phyloP scores from a whole-genome alignment of 2,888 invertebrate species.

The Leptothorax acervorum region DNA sequence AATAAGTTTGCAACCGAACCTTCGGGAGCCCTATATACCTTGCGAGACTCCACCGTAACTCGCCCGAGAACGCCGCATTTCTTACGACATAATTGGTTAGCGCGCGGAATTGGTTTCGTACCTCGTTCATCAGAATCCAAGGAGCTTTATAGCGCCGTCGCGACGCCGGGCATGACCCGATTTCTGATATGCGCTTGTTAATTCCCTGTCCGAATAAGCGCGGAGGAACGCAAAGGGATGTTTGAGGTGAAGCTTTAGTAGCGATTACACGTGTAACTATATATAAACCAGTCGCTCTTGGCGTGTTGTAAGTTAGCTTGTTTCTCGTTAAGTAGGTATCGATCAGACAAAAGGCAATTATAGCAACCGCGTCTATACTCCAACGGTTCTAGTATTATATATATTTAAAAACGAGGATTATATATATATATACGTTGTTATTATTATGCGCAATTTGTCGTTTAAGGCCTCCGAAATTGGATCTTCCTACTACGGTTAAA shows the following conservation, averaged over 20 bases:
- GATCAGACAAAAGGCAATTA: background rate
- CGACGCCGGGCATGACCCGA: slow-evolving; percentile 45
- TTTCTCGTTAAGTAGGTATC: slow-evolving; percentile 23
- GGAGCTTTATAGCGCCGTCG: slow-evolving; percentile 35
- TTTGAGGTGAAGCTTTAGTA: slow-evolving; percentile 32
- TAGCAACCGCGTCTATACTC: background rate
- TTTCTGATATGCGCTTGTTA: slow-evolving; percentile 45
- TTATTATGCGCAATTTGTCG: background rate
- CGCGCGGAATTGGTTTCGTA: slow-evolving; percentile 61
- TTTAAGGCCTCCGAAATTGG: background rate
- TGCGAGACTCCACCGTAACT: slow-evolving; percentile 62
- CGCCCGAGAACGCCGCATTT: slow-evolving; percentile 60
- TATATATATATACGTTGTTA: background rate
- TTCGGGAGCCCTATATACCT: slow-evolving; percentile 46
- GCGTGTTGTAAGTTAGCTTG: background rate
- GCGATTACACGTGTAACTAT: slow-evolving; percentile 45
- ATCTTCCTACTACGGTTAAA: background rate
- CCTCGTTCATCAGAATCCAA: slow-evolving; percentile 38
- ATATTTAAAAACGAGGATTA: background rate
- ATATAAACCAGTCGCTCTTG: slow-evolving; percentile 1
- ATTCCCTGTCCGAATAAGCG: slow-evolving; percentile 22
- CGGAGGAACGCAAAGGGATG: background rate
- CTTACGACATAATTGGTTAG: slow-evolving; percentile 69
- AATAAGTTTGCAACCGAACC: slow-evolving; percentile 70
- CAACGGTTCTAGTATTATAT: background rate